Evolutionary conservation across 2,797 vertebrate species (phyloP).

Genomic region (Borostomias antarcticus): DNA sequence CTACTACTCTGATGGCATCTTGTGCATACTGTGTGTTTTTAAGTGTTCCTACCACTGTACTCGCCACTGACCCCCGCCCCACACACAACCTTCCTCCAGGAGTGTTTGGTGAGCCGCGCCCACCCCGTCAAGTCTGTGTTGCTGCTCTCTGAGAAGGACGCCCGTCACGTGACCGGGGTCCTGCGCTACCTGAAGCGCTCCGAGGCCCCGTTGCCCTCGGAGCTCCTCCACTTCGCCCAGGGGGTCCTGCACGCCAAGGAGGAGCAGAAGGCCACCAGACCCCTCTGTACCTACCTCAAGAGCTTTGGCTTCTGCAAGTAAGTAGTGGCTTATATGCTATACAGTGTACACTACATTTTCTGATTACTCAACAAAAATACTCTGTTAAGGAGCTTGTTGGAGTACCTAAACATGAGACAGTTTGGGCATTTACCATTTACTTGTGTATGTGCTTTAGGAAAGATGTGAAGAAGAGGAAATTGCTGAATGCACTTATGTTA

Average conservation of each 20-base stretch:
- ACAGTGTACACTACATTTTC: no score
- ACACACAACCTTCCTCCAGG: background rate
- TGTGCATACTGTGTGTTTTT: conserved; percentile 1
- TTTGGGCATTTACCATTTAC: background rate
- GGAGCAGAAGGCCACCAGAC: conserved; percentile 54
- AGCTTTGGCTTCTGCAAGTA: conserved; percentile 79
- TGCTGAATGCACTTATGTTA: background rate
- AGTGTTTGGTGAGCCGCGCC: background rate
- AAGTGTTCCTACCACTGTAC: background rate
- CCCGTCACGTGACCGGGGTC: conserved; percentile 62
- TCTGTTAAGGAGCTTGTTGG: background rate
- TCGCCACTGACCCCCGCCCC: no score
- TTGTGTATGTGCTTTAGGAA: background rate
- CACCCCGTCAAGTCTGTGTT: conserved; percentile 60
- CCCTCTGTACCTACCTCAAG: conserved; percentile 74
- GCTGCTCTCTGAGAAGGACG: conserved; percentile 74
- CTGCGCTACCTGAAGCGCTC: conserved; percentile 70
- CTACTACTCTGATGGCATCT: background rate
- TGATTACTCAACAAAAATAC: no score
- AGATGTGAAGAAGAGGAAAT: background rate
- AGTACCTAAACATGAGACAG: background rate
- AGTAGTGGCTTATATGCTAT: no score
- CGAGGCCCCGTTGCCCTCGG: conserved; percentile 54
- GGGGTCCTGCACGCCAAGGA: conserved; percentile 63
- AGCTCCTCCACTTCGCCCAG: conserved; percentile 68